phyloP scores from a whole-genome alignment of 2,113 vertebrate genomes.

The Lepidothrix coronata region DNA sequence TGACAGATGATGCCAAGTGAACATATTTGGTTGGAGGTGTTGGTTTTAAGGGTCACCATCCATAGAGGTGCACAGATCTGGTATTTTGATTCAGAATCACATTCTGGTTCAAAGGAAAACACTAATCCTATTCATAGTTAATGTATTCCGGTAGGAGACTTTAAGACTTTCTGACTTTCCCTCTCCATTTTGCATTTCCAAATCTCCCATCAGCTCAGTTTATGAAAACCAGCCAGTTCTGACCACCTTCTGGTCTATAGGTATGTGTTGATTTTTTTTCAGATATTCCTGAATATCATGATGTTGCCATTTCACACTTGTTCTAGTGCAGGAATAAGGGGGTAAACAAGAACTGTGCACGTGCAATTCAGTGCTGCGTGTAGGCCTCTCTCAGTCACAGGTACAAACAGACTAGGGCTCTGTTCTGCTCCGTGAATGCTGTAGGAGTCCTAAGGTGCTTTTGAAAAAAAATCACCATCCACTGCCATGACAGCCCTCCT shows the following conservation, averaged over 20 bases:
- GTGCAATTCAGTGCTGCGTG: rapidly evolving
- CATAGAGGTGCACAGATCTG: neutral
- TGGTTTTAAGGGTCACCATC: neutral
- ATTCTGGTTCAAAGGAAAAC: neutral
- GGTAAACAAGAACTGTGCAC: rapidly evolving
- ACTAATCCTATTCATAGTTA: neutral
- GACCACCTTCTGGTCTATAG: neutral
- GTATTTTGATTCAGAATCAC: neutral
- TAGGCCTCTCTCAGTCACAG: too few relatives aligned
- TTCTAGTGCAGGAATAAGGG: neutral
- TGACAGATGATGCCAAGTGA: neutral
- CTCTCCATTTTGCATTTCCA: neutral
- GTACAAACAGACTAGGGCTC: neutral
- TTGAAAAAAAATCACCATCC: neutral
- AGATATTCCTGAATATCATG: neutral
- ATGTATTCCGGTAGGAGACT: neutral
- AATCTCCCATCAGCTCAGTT: neutral
- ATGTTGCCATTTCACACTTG: neutral
- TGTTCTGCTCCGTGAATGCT: neutral
- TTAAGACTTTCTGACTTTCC: neutral
- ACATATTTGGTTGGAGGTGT: neutral
- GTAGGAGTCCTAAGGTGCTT: rapidly evolving
- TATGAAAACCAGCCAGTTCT: neutral
- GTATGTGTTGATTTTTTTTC: neutral
- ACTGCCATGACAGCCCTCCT: neutral